Evolutionary conservation across 2,888 invertebrate genomes (phyloP).

Genomic region (Cephus runcator): DNA sequence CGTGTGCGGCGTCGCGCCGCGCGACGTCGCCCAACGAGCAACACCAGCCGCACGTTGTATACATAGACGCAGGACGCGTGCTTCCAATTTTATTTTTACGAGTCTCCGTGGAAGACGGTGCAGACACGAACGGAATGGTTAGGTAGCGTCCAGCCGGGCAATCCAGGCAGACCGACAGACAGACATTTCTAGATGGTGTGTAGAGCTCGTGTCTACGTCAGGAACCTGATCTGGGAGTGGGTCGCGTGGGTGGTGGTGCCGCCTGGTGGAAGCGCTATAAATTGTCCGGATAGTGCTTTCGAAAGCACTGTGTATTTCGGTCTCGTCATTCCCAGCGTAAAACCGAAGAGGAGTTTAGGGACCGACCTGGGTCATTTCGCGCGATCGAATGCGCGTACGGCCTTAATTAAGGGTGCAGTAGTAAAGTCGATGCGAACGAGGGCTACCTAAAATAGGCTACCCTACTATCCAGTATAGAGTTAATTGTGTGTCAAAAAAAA

Average conservation of each 20-base stretch:
- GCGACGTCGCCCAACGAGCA: not conserved
- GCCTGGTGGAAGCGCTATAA: not conserved
- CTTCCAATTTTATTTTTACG: constrained; percentile 8
- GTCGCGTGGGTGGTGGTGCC: not conserved
- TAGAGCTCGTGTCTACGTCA: not conserved
- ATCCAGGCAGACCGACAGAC: not conserved
- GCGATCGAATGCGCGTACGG: not conserved
- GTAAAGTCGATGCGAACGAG: not conserved
- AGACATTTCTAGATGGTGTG: not conserved
- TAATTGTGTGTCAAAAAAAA: constrained; percentile 19
- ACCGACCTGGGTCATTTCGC: not conserved
- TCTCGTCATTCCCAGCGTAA: constrained; percentile 14
- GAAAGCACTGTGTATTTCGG: constrained; percentile 4
- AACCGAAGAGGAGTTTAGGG: not conserved
- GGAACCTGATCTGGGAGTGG: not conserved
- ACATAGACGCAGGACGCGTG: not conserved
- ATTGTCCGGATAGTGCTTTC: constrained; percentile 1
- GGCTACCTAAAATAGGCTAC: not conserved
- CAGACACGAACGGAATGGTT: not conserved
- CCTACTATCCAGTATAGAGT: constrained; percentile 1
- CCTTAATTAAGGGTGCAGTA: not conserved
- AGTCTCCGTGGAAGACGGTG: not conserved
- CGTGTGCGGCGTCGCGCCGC: not conserved
- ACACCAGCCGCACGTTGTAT: not conserved
- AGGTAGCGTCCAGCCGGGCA: not conserved